Percentiles rank a stretch among this genome's conserved stretches.
Conservation (phyloP, 1,140 invertebrate genomes). For the Berghia stephanieae region DNA sequence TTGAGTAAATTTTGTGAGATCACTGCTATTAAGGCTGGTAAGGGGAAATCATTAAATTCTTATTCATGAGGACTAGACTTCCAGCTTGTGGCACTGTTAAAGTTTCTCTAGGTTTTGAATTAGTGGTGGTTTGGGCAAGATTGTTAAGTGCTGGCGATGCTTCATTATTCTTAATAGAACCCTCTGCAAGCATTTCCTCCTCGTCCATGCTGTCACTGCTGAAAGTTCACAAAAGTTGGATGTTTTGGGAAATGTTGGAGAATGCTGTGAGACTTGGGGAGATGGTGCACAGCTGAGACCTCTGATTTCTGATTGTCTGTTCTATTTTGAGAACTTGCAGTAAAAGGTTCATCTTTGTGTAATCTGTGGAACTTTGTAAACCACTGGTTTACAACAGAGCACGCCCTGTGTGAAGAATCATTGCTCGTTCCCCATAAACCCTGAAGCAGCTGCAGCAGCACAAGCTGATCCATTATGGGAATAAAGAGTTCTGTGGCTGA, state of each 20-base stretch:
- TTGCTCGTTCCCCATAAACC: too few species aligned
- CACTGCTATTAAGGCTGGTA: conserved; percentile 55
- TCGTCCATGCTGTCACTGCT: conserved; percentile 55
- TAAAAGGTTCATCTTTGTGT: conserved; percentile 9
- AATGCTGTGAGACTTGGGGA: background rate
- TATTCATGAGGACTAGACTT: background rate
- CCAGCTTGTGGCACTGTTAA: background rate
- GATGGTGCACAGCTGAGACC: background rate
- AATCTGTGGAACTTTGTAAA: conserved; percentile 33
- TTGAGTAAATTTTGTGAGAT: conserved; percentile 54
- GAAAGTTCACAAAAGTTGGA: background rate
- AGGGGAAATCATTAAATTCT: conserved; percentile 28
- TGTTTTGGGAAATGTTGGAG: conserved; percentile 11
- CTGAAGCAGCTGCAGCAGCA: background rate
- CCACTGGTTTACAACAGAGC: conserved; percentile 25
- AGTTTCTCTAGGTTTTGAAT: background rate
- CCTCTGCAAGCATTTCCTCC: conserved; percentile 49
- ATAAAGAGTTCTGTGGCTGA: too few species aligned
- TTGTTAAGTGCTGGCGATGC: background rate
- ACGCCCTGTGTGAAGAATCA: background rate
- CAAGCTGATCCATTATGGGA: too few species aligned
- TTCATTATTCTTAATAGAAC: too few species aligned
- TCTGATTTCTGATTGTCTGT: background rate
- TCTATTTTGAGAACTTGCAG: background rate
- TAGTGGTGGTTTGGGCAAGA: background rate